Base-by-base conservation (phyloP, 1,140 invertebrate species). In the Vanessa atalanta region DNA sequence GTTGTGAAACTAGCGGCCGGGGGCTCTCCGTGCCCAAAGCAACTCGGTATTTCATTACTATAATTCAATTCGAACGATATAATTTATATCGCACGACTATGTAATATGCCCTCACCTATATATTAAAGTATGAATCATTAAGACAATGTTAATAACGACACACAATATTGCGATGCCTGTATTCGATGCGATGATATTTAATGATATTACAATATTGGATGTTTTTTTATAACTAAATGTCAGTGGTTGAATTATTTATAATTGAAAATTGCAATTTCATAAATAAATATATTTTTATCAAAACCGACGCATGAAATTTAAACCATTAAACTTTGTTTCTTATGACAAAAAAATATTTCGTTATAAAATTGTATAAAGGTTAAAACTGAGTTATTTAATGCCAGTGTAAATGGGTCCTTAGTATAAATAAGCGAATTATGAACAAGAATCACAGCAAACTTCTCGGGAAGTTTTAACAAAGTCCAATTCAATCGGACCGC, bases 1-100 rank as follows among this genome's bases (percentile, higher is more conserved):
- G 89, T 92, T 92, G 90, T 81, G 88, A 92, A 92, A 92, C 90
- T 92, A 92, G 88, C 83, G 83, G 87, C 88, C 88, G 72, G 87
- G 86, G 88, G 87, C 88, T 83, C 85, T 82, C 83, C 78, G 77
- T 82, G 84, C 88, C 88, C 87, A 89, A 89, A 92, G 87, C 87
- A 84, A 89, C 85, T 76, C 70, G 69, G 81, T 88, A 89, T 91
- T 90, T 87, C 90, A 91, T 92, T 92, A 91, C 88, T 90, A 92
- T 90, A 91, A 92, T 92, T 91, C 88, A 92, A 92, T 92, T 91
- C 84, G 77, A 87, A 84, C 79, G 79, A 82, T 87, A 84, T 86
- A 86, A 84, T 82, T 82, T 79, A 80, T 80, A 73, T 79, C 73
- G 75, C 76, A 64, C 70, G 73, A 70, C 76, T 80, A 75, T 78